Conservation (phyloP, 2,797 vertebrate species). For the Paratrypauchen microcephalus region DNA sequence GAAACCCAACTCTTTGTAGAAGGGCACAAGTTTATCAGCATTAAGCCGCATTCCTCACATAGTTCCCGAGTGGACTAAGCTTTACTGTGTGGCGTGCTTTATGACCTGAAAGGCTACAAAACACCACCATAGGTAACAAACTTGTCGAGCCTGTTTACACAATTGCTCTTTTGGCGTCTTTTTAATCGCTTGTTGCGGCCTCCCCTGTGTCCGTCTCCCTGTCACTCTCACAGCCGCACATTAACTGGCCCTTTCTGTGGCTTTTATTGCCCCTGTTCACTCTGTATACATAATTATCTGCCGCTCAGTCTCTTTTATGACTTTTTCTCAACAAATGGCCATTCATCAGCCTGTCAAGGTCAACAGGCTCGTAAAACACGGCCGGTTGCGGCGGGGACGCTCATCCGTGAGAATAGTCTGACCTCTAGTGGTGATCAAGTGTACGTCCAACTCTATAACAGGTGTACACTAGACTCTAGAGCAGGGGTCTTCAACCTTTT, state of each 20-base stretch:
- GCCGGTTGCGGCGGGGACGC: neutral
- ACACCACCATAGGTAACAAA: slow-evolving; percentile 24
- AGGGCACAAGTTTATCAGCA: slow-evolving; percentile 71
- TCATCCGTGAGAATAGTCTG: slow-evolving; percentile 25
- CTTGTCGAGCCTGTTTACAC: slow-evolving; percentile 57
- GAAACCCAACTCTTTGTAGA: slow-evolving; percentile 43
- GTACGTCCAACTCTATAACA: neutral
- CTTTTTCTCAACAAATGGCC: slow-evolving; percentile 1
- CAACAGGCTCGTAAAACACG: slow-evolving; percentile 14
- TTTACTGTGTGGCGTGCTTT: slow-evolving; percentile 27
- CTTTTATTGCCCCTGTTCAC: neutral
- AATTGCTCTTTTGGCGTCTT: neutral
- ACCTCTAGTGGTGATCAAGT: slow-evolving; percentile 38
- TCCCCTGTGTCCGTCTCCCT: neutral
- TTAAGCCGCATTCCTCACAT: slow-evolving; percentile 71
- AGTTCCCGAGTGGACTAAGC: slow-evolving; percentile 41
- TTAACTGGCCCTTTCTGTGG: neutral
- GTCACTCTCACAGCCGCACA: neutral
- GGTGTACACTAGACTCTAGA: too few relatives aligned
- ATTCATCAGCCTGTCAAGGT: slow-evolving; percentile 34
- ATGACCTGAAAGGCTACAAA: slow-evolving; percentile 41
- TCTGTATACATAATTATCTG: slow-evolving; percentile 25
- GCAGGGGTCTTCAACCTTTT: too few relatives aligned
- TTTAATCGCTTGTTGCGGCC: neutral
- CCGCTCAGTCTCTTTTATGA: slow-evolving; percentile 10